A percentile compares a stretch with the other conserved stretches of the same genome.
phyloP scores from a whole-genome alignment of 2,113 vertebrate species.

The Lathamus discolor region DNA sequence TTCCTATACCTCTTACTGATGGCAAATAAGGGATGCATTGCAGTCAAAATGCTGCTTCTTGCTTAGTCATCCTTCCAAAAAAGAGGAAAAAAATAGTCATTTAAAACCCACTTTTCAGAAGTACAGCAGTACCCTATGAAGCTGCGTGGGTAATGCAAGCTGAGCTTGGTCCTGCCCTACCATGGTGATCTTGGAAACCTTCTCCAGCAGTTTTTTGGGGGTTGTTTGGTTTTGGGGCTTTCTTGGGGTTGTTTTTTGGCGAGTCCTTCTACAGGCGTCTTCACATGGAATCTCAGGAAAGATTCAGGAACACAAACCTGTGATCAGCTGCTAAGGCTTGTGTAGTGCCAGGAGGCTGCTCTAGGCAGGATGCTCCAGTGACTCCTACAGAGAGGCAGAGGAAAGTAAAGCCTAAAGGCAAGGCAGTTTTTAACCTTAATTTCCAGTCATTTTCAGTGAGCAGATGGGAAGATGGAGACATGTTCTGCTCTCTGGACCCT shows the following conservation, averaged over 20 bases:
- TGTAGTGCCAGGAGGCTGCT: slow-evolving; percentile 5
- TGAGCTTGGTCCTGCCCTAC: neutral
- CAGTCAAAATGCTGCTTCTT: neutral
- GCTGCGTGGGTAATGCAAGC: neutral
- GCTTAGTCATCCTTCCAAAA: slow-evolving; percentile 1
- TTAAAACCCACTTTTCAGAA: neutral
- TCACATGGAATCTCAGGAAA: neutral
- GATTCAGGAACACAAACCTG: neutral
- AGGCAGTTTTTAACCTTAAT: slow-evolving; percentile 19
- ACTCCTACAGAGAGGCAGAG: slow-evolving; percentile 2
- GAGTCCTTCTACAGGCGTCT: neutral
- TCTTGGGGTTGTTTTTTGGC: neutral
- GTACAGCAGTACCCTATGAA: neutral
- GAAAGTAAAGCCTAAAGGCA: slow-evolving; percentile 14
- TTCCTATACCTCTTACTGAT: neutral
- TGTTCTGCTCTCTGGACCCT: neutral
- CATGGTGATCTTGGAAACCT: neutral
- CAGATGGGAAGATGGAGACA: slow-evolving; percentile 4
- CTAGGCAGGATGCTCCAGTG: neutral
- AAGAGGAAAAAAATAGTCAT: neutral
- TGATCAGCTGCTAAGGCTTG: neutral
- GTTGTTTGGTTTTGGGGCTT: neutral
- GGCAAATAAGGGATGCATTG: slow-evolving; percentile 17
- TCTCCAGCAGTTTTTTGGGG: neutral
- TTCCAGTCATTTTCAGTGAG: slow-evolving; percentile 15